Conservation (phyloP, 2,113 vertebrate genomes). For the Isurus oxyrinchus region DNA sequence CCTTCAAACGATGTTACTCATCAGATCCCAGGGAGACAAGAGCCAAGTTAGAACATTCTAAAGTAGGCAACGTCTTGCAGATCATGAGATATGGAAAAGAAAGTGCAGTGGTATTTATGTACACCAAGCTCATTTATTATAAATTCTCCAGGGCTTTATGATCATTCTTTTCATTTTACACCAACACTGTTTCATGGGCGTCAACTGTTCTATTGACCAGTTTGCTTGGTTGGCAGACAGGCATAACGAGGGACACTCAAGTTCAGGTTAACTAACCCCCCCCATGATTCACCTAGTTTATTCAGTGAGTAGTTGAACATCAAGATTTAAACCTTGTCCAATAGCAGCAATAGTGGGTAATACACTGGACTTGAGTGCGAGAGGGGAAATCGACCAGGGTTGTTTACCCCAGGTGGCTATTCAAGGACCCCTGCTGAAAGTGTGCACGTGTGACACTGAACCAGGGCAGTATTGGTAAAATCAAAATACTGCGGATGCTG, state of each 20-base stretch:
- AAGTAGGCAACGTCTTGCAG: background rate
- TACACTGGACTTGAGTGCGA: background rate
- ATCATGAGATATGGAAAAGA: background rate
- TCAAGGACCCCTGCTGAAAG: background rate
- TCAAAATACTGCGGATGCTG: too few species aligned
- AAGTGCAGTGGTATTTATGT: background rate
- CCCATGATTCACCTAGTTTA: background rate
- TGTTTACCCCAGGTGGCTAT: background rate
- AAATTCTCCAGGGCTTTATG: background rate
- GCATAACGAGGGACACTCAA: background rate
- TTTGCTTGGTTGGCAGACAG: background rate
- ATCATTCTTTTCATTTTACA: background rate
- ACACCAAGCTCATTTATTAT: background rate
- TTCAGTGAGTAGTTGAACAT: background rate
- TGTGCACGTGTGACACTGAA: background rate
- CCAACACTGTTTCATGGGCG: too few species aligned
- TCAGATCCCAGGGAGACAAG: slow-evolving; percentile 51
- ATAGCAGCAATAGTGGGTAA: background rate
- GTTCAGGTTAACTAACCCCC: background rate
- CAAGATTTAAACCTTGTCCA: background rate
- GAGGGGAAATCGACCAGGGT: background rate
- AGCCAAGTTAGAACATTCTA: slow-evolving; percentile 46
- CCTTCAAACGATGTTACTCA: slow-evolving; percentile 58
- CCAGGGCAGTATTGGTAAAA: background rate
- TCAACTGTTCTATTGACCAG: background rate